Conservation (phyloP, 2,888 invertebrate genomes). For the Scotopteryx bipunctaria region DNA sequence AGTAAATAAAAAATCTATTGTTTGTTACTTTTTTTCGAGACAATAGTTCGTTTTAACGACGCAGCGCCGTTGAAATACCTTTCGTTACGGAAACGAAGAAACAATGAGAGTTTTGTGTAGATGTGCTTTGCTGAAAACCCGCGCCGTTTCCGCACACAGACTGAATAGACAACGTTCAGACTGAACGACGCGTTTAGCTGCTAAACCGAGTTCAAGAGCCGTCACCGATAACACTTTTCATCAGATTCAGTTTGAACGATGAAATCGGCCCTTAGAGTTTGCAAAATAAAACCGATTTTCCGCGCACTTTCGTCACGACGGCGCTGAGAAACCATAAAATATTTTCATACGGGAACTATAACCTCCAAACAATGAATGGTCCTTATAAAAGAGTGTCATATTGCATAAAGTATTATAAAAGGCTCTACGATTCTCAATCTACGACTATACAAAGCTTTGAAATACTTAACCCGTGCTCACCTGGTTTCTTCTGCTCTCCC, state of each 20-base stretch:
- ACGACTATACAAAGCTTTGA: conserved; percentile 44
- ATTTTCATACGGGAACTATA: no score
- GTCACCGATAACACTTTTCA: no score
- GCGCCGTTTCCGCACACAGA: background rate
- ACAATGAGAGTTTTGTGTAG: conserved; percentile 7
- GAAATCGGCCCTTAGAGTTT: no score
- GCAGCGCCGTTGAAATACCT: conserved; percentile 13
- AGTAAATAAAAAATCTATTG: conserved; percentile 33
- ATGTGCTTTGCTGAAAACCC: background rate
- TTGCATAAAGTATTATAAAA: conserved; percentile 26
- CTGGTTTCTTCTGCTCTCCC: conserved; percentile 72
- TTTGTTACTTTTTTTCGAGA: conserved; percentile 19
- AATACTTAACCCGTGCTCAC: conserved; percentile 77
- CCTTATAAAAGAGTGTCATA: conserved; percentile 41
- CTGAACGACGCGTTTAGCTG: no score
- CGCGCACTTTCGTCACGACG: no score
- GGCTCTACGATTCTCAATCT: conserved; percentile 30
- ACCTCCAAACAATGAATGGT: no score
- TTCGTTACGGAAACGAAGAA: conserved; percentile 13
- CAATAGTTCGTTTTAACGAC: conserved; percentile 5
- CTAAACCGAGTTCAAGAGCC: no score
- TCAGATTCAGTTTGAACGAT: no score
- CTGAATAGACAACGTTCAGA: background rate
- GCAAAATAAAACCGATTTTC: no score
- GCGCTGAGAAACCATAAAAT: no score